Percentiles rank a stretch among this genome's conserved stretches.
Evolutionary conservation across 2,888 invertebrate species (phyloP).

Genomic region (Agriopis aurantiaria): DNA sequence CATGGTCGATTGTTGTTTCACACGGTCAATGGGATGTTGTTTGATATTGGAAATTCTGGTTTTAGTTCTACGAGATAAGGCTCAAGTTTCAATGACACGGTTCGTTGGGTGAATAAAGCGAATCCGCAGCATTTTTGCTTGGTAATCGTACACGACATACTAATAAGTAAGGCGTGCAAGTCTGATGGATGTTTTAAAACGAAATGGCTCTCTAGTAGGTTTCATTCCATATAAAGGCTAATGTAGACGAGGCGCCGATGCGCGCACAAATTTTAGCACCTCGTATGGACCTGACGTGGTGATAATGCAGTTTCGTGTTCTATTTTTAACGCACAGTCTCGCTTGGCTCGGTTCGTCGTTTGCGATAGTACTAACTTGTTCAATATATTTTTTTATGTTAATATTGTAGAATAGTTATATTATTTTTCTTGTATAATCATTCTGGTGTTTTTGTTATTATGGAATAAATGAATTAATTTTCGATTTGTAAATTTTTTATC

Average conservation of each 20-base stretch:
- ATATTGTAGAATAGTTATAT: constrained; percentile 38
- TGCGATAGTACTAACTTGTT: neutral
- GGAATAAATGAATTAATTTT: constrained; percentile 50
- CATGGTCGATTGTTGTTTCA: too few relatives aligned
- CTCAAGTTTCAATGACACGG: neutral
- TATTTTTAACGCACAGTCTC: neutral
- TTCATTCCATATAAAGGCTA: too few relatives aligned
- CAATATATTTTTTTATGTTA: neutral
- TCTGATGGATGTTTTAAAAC: too few relatives aligned
- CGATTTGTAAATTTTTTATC: neutral
- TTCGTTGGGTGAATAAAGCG: neutral
- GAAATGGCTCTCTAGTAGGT: too few relatives aligned
- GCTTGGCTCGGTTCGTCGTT: neutral
- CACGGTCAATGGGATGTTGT: too few relatives aligned
- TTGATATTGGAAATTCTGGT: neutral
- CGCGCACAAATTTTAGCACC: neutral
- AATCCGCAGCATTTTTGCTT: too few relatives aligned
- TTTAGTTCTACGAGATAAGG: neutral
- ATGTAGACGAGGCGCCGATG: neutral
- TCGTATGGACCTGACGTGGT: neutral
- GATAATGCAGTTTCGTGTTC: neutral
- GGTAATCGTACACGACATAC: too few relatives aligned
- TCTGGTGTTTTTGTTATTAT: constrained; percentile 50
- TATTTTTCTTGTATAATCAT: constrained; percentile 50
- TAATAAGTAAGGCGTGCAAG: too few relatives aligned